These are phyloP conservation scores for Neuroterus valhalla DNA, from an alignment of 1,140 invertebrate genomes.

Conservation along the genomic window DNA sequence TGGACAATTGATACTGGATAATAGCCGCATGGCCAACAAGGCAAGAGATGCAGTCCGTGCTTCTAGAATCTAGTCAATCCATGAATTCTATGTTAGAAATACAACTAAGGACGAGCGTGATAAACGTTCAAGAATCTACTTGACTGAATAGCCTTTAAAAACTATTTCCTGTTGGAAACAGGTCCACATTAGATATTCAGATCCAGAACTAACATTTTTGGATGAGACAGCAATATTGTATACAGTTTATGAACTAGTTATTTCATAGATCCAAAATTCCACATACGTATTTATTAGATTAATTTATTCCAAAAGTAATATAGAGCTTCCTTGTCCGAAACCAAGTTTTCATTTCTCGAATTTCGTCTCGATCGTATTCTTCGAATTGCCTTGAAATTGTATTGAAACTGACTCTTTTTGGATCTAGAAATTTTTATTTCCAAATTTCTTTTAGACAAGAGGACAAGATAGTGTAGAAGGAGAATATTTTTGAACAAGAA, in stretches of 20 bases:
- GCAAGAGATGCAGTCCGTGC: background rate
- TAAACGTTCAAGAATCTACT: constrained; percentile 10
- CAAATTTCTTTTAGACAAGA: no score
- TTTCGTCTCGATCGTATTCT: no score
- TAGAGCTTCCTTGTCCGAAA: constrained; percentile 1
- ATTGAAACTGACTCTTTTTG: no score
- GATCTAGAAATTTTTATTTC: no score
- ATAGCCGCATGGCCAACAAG: background rate
- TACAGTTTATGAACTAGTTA: background rate
- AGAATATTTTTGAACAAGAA: no score
- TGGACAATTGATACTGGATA: background rate
- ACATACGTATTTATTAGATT: background rate
- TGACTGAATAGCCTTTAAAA: constrained; percentile 24
- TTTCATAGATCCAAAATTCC: background rate
- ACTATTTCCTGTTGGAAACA: constrained; percentile 17
- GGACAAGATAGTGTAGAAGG: no score
- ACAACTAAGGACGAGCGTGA: background rate
- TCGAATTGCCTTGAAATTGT: no score
- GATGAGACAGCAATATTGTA: background rate
- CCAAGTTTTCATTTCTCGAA: background rate
- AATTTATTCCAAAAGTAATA: background rate
- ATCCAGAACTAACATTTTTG: background rate
- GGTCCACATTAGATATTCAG: background rate
- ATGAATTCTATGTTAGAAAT: background rate
- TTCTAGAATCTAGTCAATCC: constrained; percentile 23